These are phyloP conservation scores for Sturmia bella DNA, from an alignment of 2,888 invertebrate genomes.

Conservation along the genomic window DNA sequence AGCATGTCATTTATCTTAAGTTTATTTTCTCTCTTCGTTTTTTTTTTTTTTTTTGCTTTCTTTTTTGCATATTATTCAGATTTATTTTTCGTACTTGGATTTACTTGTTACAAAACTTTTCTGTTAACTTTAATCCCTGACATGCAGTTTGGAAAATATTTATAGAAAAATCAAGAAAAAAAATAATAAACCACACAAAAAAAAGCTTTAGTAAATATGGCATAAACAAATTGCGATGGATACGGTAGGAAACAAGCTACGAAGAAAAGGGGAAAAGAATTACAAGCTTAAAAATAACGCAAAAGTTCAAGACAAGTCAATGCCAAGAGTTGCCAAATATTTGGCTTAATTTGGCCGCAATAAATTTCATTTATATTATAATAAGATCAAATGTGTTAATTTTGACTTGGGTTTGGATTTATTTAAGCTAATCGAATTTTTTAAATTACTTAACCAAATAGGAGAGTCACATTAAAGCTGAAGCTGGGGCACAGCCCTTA, in stretches of 20 bases:
- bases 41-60: neutral
- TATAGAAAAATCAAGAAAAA: constrained; percentile 22
- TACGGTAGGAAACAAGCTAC: neutral
- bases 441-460: too few species aligned
- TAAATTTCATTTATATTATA: too few species aligned
- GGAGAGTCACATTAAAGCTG: too few species aligned
- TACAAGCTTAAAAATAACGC: neutral
- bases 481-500: too few species aligned
- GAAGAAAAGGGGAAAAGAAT: neutral
- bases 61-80: constrained; percentile 9
- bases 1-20: constrained; percentile 42
- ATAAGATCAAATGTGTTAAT: too few species aligned
- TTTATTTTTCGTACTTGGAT: constrained; percentile 46
- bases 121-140: constrained; percentile 53
- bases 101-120: constrained; percentile 57
- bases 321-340: constrained; percentile 5
- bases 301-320: constrained; percentile 1
- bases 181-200: neutral
- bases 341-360: neutral
- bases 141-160: constrained; percentile 36
- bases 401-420: too few species aligned
- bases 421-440: too few species aligned
- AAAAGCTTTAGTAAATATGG: constrained; percentile 11
- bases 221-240: constrained; percentile 46
- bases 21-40: neutral